Evolutionary conservation across 2,888 invertebrate species (phyloP).

Genomic region (Oconnorella tubifera): DNA sequence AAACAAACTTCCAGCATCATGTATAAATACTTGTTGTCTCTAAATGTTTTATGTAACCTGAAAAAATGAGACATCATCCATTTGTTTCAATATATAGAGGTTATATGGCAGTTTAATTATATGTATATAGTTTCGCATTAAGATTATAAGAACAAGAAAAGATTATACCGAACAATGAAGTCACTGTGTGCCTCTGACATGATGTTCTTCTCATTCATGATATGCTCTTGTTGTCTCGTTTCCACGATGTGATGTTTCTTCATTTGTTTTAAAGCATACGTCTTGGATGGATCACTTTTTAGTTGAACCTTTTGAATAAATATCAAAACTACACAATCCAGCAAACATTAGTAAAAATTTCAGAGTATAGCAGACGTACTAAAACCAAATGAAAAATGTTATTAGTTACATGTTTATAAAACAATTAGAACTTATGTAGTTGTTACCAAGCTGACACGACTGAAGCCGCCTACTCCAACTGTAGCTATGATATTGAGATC

Average conservation of each 20-base stretch:
- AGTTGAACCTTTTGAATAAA: constrained; percentile 81
- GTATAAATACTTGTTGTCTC: constrained; percentile 92
- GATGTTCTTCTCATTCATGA: constrained; percentile 98
- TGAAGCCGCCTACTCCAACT: constrained; percentile 96
- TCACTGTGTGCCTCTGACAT: constrained; percentile 90
- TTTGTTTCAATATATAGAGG: too few relatives aligned
- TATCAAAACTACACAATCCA: too few relatives aligned
- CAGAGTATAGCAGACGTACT: too few relatives aligned
- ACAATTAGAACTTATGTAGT: background rate
- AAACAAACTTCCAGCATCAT: constrained; percentile 99
- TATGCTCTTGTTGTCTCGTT: constrained; percentile 96
- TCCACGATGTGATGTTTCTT: constrained; percentile 96
- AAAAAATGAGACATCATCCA: too few relatives aligned
- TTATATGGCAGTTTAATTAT: too few relatives aligned
- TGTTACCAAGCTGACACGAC: constrained; percentile 84
- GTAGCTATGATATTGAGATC: constrained; percentile 91
- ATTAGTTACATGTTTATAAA: background rate
- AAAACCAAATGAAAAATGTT: too few relatives aligned
- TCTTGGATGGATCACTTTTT: constrained; percentile 68
- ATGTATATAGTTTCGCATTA: too few relatives aligned
- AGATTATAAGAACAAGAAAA: too few relatives aligned
- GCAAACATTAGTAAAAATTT: too few relatives aligned
- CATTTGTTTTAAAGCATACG: constrained; percentile 93
- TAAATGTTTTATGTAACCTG: constrained; percentile 86
- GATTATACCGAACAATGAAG: constrained; percentile 78